Evolutionary conservation across 2,888 invertebrate species (phyloP).

Genomic region (Phasia obesa): DNA sequence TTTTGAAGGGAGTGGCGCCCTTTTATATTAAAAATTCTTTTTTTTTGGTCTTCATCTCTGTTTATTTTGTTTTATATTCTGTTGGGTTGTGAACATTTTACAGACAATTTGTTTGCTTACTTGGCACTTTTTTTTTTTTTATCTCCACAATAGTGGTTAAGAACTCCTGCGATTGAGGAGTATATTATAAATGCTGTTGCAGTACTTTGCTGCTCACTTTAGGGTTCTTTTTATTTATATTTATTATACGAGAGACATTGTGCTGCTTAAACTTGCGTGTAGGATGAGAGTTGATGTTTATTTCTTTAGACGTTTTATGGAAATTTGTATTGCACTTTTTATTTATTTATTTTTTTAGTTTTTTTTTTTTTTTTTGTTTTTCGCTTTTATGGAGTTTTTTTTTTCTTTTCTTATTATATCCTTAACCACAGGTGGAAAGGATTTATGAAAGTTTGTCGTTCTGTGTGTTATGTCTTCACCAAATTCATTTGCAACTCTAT

Average conservation of each 20-base stretch:
- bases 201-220: constrained; percentile 67
- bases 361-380: constrained; percentile 13
- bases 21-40: constrained; percentile 38
- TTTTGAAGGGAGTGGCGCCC: constrained; percentile 68
- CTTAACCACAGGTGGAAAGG: background rate
- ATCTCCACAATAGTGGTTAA: constrained; percentile 53
- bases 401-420: constrained; percentile 8
- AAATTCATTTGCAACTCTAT: too few species aligned
- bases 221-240: constrained; percentile 56
- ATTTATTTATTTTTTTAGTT: too few species aligned
- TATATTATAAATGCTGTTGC: constrained; percentile 62
- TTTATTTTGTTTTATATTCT: constrained; percentile 39
- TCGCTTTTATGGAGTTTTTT: too few species aligned
- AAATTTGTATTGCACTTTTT: constrained; percentile 47
- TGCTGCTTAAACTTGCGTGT: constrained; percentile 41
- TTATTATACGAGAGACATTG: constrained; percentile 19
- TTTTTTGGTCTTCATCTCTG: constrained; percentile 24
- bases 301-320: constrained; percentile 52
- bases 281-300: constrained; percentile 43
- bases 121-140: constrained; percentile 69
- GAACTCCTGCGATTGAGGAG: constrained; percentile 43
- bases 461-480: too few species aligned
- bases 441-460: constrained; percentile 41
- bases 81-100: constrained; percentile 64
- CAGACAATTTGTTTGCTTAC: constrained; percentile 71